Evolutionary conservation across 2,888 invertebrate genomes (phyloP), one percentile per base, ranked within the genome.

Genomic region (Tenthredo notha): DNA sequence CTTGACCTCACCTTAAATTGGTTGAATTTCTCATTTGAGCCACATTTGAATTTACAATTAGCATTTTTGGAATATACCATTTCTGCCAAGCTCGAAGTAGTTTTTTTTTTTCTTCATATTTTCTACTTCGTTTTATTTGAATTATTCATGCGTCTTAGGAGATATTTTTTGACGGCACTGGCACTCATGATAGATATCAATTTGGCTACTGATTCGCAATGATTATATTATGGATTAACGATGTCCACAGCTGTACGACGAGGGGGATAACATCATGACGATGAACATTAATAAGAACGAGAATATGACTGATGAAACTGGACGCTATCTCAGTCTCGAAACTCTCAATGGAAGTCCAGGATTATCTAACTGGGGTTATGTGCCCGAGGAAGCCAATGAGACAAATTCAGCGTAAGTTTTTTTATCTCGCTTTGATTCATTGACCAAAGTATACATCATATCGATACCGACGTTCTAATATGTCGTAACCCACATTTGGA

Each of bases 331-430:
- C 75, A 92, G 92, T 72, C 91, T 92, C 65, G 88, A 92, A 18
- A 86, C 86, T 4, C 91, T 90, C 82, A 96, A 97, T 90, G 95
- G 96, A 0, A 94, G 94, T 1, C 94, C 95, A 0, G 97, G 97
- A 0, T 93, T 98, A 0, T 90, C 93, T 0, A 95, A 96, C 84
- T 98, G 97, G 95, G 96, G 96, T 0, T 97, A 95, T 89, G 93
- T 91, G 0, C 92, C 93, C 18, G 91, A 92, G 33, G 86, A 89
- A 84, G 89, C 86, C 82, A 92, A 92, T 75, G 86, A 89, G n/a
- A 90, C 91, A 1, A 86, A 88, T 86, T 87, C 91, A 15, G 88
- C 88, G 93, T 93, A 87, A 91, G 90, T 87, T 83, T 47, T 21
- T 43, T 74, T 1, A 10, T 12, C 5, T 74, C 4, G 21, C 74